Evolutionary conservation across 2,113 vertebrate species (phyloP).

Genomic region (Sporophila hypoxantha): DNA sequence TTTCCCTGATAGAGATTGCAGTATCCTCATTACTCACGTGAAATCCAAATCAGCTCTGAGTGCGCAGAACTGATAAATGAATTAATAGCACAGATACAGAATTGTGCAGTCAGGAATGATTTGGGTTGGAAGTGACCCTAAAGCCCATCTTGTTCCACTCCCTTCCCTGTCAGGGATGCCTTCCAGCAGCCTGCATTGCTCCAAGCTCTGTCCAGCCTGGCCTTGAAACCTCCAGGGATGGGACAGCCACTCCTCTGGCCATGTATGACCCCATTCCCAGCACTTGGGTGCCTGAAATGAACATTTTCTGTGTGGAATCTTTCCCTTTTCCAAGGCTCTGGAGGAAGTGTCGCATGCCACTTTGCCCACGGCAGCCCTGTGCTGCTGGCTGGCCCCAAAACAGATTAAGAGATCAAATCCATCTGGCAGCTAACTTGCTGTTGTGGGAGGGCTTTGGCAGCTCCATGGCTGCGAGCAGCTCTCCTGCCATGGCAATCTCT

Average conservation of each 20-base stretch:
- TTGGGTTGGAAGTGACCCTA: background rate
- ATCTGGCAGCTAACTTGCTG: slow-evolving; percentile 25
- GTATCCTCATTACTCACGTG: background rate
- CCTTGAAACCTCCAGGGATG: background rate
- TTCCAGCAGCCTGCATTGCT: background rate
- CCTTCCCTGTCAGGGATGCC: background rate
- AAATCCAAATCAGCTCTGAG: background rate
- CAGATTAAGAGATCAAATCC: slow-evolving; percentile 49
- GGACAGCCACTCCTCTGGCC: background rate
- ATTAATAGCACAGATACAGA: background rate
- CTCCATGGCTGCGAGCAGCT: background rate
- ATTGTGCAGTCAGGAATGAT: background rate
- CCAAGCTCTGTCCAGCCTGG: background rate
- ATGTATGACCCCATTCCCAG: accelerated
- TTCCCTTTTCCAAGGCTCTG: background rate
- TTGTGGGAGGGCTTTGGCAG: background rate
- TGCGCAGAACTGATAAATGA: background rate
- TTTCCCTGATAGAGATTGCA: background rate
- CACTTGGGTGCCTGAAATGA: background rate
- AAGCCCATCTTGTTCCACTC: background rate
- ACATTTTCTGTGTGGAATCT: background rate
- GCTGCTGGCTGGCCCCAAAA: background rate
- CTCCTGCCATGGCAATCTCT: slow-evolving; percentile 4
- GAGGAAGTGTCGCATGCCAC: accelerated
- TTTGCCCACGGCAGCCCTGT: background rate